Evolutionary conservation across 1,140 invertebrate genomes (phyloP).

Genomic region (Chlorops oryzae): DNA sequence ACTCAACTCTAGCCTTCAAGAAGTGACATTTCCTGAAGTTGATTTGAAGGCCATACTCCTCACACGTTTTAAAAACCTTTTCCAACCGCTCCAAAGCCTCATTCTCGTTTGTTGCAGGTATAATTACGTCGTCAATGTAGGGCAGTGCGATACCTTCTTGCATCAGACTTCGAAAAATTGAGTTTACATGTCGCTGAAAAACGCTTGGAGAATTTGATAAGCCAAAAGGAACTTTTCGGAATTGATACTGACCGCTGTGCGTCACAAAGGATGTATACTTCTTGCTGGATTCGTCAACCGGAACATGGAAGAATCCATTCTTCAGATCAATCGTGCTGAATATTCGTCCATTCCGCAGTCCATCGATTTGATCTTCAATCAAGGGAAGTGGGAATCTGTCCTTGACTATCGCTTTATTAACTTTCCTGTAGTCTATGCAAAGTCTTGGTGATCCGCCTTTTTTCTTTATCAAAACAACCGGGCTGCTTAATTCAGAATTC

Average conservation of each 20-base stretch:
- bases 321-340: constrained; percentile 34
- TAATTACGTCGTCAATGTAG: too few species aligned
- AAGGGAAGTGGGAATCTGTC: constrained; percentile 35
- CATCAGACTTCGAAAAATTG: too few species aligned
- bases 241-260: constrained; percentile 47
- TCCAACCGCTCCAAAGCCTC: too few species aligned
- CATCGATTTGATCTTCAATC: constrained; percentile 35
- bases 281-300: constrained; percentile 31
- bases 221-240: constrained; percentile 26
- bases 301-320: constrained; percentile 40
- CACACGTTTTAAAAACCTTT: too few species aligned
- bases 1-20: constrained; percentile 30
- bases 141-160: too few species aligned
- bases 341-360: constrained; percentile 13
- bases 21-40: constrained; percentile 44
- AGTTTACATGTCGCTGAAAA: too few species aligned
- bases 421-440: constrained; percentile 51
- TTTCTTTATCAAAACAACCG: constrained; percentile 49
- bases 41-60: constrained; percentile 37
- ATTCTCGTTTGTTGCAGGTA: too few species aligned
- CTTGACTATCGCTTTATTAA: constrained; percentile 46
- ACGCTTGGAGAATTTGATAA: too few species aligned
- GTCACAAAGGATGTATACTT: constrained; percentile 45
- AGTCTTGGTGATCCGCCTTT: constrained; percentile 48
- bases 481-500: constrained; percentile 45